Conservation (phyloP, 1,140 invertebrate species). For the Brachionus sp. region DNA sequence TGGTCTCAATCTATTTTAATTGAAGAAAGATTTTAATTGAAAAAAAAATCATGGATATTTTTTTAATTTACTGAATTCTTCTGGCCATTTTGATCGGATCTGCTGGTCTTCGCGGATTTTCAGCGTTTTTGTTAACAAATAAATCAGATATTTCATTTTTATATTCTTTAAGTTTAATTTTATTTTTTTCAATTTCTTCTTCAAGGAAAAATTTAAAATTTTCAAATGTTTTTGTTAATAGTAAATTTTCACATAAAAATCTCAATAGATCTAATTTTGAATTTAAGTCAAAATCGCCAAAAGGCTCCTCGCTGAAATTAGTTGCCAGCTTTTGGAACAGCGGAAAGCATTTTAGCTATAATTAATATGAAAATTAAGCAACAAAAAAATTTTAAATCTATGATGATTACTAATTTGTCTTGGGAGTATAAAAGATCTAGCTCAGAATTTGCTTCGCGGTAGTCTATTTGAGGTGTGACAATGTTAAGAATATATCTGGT, state of each 20-base stretch:
- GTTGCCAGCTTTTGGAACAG: not conserved
- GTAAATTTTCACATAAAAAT: not conserved
- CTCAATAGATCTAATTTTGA: not conserved
- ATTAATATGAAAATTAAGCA: not conserved
- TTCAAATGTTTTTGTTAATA: not conserved
- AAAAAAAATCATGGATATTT: not conserved
- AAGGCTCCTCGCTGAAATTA: not conserved
- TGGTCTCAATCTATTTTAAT: not conserved
- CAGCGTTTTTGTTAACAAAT: not conserved
- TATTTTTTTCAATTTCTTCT: not conserved
- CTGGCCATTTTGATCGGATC: not conserved
- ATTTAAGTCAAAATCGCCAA: not conserved
- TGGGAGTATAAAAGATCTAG: not conserved
- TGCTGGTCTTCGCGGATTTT: not conserved
- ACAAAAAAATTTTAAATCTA: not conserved
- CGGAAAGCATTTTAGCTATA: not conserved
- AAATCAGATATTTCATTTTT: not conserved
- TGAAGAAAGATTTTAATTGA: not conserved
- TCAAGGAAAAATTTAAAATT: not conserved
- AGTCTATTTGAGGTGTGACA: not conserved
- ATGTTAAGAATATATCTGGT: slow-evolving; percentile 6
- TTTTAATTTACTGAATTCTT: not conserved
- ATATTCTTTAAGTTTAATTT: not conserved
- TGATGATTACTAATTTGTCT: not conserved
- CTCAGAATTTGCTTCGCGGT: not conserved